Base-by-base conservation (phyloP, 2,888 invertebrate genomes). In the Idaea straminata region DNA sequence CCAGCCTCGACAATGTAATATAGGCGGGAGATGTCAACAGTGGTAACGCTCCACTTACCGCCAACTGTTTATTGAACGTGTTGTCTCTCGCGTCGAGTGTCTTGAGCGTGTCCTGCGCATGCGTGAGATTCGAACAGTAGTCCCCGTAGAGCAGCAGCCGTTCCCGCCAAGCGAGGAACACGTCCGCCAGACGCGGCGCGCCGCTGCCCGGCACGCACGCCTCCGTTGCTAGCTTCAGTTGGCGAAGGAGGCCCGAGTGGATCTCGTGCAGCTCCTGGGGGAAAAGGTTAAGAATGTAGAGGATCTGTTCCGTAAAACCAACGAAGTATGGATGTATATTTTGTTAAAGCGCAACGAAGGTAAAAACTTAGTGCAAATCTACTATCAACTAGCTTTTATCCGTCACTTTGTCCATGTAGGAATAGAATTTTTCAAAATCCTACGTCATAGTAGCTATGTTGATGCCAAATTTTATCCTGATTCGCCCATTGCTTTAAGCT, bases 91-190 rank as follows among this genome's bases (percentile, higher is more conserved):
- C 93, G 76, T 96, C 96, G 5, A 96, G 83, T 59, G 96, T 95
- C 86, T 98, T 97, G 67, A 99, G 94, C 67, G 95, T 93, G 71
- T 96, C 96, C 83, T 98, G 98, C n/a, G 99, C 98, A 64, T 94
- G 93, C 0, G 98, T 96, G 69, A 99, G 94, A 87, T 98, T 98
- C 61, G 99, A 97, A 92, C 99, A 99, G 88, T 99, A 99, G 82
- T 97, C 97, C 15, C 99, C 99, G 83, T 99, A 99, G 65, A 98
- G 95, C 57, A 99, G 94, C 84, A 99, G 96, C 69, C 96, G 95
- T 83, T 98, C 97, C 77, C 98, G 96, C 95, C 97, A 98, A 76
- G 96, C 96, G 62, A 98, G 94, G 92, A 99, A 99, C 71, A 97
- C 97, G 84, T 96, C 96, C 62, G 97, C 96, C 64, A 98, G 81